phyloP scores from a whole-genome alignment of 1,140 invertebrate species.

The Branchinecta lindahli region DNA sequence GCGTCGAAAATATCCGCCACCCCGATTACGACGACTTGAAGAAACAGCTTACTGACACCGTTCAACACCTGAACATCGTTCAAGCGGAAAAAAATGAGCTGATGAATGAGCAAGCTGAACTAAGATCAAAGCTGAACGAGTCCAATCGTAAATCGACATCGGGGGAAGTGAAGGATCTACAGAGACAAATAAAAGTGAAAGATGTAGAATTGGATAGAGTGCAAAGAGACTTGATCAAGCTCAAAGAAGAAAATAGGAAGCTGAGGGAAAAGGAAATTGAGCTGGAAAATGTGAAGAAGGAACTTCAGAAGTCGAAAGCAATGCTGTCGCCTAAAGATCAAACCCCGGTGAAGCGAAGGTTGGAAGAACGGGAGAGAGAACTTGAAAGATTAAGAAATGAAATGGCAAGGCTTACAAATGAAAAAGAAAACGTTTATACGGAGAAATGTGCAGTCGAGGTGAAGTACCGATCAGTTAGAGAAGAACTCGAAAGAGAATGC shows the following conservation, averaged over 20 bases:
- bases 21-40: not conserved
- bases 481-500: slow-evolving; percentile 25
- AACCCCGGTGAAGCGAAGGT: not conserved
- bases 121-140: not conserved
- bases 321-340: not conserved
- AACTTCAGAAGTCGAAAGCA: not conserved
- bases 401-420: not conserved
- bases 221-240: not conserved
- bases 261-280: not conserved
- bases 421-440: not conserved
- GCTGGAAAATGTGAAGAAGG: not conserved
- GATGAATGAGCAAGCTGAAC: not conserved
- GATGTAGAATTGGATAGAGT: not conserved
- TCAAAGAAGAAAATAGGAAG: slow-evolving; percentile 1
- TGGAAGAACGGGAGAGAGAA: slow-evolving; percentile 10
- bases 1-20: not conserved
- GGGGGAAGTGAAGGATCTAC: not conserved
- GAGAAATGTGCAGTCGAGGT: not conserved
- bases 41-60: not conserved
- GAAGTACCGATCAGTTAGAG: not conserved
- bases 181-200: slow-evolving; percentile 8
- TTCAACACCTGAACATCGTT: not conserved
- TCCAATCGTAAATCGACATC: not conserved
- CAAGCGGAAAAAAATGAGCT: not conserved
- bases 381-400: slow-evolving; percentile 10